These are phyloP conservation scores for Serilophus lunatus DNA, from an alignment of 2,113 vertebrate species.

Conservation along the genomic window DNA sequence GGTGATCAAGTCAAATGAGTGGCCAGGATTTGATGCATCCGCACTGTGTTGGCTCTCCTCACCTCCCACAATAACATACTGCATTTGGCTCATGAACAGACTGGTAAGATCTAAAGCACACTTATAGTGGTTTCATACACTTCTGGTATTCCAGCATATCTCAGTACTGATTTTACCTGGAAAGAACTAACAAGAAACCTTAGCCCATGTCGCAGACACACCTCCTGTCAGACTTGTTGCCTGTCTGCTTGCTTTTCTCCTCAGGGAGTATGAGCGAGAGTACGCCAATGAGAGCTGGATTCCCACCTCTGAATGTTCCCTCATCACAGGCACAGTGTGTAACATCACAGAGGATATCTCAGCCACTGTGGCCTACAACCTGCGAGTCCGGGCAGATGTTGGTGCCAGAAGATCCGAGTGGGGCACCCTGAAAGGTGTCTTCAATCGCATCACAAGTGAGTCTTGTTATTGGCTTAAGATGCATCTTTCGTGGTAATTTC, in stretches of 20 bases:
- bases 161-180: background rate
- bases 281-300: slow-evolving; percentile 67
- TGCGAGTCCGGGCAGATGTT: slow-evolving; percentile 46
- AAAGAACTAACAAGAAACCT: background rate
- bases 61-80: background rate
- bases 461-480: background rate
- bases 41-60: background rate
- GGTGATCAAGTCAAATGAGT: background rate
- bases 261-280: slow-evolving; percentile 70
- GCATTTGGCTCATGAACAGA: background rate
- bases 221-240: background rate
- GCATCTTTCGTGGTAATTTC: rapidly evolving
- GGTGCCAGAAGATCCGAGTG: slow-evolving; percentile 48
- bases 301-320: slow-evolving; percentile 55
- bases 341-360: slow-evolving; percentile 72
- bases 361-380: slow-evolving; percentile 63
- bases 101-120: background rate
- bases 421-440: slow-evolving; percentile 56
- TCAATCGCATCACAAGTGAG: slow-evolving; percentile 70
- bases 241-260: background rate
- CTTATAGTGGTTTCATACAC: background rate
- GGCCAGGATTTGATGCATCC: background rate
- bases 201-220: background rate
- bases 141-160: background rate
- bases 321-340: slow-evolving; percentile 12